phyloP scores from a whole-genome alignment of 2,888 invertebrate genomes.

The Trichacis sp. region DNA sequence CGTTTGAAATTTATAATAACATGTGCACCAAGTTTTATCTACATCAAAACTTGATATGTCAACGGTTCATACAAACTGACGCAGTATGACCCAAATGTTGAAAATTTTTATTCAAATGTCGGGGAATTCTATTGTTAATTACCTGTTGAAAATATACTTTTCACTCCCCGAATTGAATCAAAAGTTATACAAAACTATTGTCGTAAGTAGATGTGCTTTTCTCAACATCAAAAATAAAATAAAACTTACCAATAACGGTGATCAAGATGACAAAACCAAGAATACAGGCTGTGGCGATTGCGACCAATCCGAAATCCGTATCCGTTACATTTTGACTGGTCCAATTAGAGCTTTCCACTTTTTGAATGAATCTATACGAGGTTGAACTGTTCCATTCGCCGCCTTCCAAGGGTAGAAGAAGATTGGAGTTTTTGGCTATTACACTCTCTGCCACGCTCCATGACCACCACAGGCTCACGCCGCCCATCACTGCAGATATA shows the following conservation, averaged over 20 bases:
- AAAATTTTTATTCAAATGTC: no score
- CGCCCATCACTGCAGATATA: constrained; percentile 51
- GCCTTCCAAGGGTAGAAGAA: constrained; percentile 42
- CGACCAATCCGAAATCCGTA: constrained; percentile 43
- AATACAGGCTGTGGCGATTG: constrained; percentile 50
- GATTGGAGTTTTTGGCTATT: constrained; percentile 47
- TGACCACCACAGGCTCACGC: constrained; percentile 56
- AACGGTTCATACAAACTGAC: no score
- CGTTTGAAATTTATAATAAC: no score
- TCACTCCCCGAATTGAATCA: no score
- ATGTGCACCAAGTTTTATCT: no score
- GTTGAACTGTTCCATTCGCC: constrained; percentile 48
- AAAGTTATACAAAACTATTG: no score
- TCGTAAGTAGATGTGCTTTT: no score
- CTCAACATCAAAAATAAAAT: no score
- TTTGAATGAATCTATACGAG: constrained; percentile 46
- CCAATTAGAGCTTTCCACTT: constrained; percentile 43
- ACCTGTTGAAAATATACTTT: no score
- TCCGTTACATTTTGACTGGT: constrained; percentile 21
- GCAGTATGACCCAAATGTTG: no score
- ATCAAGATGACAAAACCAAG: constrained; percentile 54
- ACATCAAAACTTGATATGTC: no score
- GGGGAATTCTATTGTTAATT: no score
- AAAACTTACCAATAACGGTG: constrained; percentile 55
- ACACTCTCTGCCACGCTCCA: constrained; percentile 52